Percentiles rank a stretch among this genome's conserved stretches.
These are phyloP conservation scores for Drosophila lacicola DNA, from an alignment of 2,888 invertebrate species.

Conservation along the genomic window DNA sequence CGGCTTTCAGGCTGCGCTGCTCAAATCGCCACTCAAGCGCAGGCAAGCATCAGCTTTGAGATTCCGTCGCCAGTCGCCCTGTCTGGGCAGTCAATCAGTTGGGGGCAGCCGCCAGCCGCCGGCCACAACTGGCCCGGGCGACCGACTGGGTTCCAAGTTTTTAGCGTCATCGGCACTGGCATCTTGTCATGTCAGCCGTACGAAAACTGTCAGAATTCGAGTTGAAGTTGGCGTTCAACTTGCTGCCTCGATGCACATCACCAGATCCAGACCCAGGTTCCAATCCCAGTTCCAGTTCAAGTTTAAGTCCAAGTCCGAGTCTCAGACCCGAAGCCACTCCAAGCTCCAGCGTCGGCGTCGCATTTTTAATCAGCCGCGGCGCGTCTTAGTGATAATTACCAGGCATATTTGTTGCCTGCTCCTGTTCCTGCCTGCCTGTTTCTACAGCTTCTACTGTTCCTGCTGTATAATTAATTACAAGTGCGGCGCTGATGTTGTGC, in stretches of 20 bases:
- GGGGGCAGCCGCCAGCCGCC: conserved; percentile 29
- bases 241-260: conserved; percentile 60
- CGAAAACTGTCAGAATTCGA: conserved; percentile 82
- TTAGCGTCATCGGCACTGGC: conserved; percentile 77
- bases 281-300: conserved; percentile 1
- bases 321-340: background rate
- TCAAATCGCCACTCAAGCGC: conserved; percentile 49
- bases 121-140: conserved; percentile 12
- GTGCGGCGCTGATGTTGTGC: conserved; percentile 51
- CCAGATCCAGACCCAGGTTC: conserved; percentile 8
- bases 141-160: conserved; percentile 52
- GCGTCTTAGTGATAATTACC: conserved; percentile 79
- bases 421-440: conserved; percentile 22
- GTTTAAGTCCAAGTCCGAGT: background rate
- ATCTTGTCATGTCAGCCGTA: conserved; percentile 82
- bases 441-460: conserved; percentile 1
- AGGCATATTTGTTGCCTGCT: conserved; percentile 64
- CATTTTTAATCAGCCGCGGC: conserved; percentile 79
- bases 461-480: conserved; percentile 69
- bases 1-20: conserved; percentile 34
- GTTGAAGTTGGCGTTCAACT: conserved; percentile 45
- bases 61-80: conserved; percentile 28
- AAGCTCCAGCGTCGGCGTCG: conserved; percentile 61
- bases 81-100: conserved; percentile 67
- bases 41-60: conserved; percentile 20